Conservation (phyloP, 2,113 vertebrate species). For the Pseudopipra pipra region DNA sequence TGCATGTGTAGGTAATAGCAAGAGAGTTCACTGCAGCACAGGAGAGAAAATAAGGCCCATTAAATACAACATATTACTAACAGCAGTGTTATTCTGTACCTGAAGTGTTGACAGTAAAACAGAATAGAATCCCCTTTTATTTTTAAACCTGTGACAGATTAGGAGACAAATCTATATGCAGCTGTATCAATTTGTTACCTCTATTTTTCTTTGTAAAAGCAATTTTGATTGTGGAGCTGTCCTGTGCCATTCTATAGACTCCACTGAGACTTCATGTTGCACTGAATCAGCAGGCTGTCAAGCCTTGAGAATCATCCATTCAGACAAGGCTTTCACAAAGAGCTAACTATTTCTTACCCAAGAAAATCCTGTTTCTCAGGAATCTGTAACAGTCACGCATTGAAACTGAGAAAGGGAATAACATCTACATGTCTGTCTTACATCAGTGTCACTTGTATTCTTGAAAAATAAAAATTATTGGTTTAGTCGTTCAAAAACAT, state of each 20-base stretch:
- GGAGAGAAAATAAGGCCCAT: neutral
- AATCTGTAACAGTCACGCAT: neutral
- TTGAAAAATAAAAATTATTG: neutral
- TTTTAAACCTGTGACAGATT: conserved; percentile 26
- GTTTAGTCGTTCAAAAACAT: neutral
- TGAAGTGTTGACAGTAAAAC: neutral
- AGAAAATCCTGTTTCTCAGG: neutral
- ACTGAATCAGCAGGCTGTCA: conserved; percentile 52
- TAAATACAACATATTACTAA: neutral
- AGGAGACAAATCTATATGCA: conserved; percentile 16
- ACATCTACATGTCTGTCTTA: neutral
- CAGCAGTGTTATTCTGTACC: neutral
- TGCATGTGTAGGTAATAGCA: neutral
- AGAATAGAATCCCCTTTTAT: neutral
- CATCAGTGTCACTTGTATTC: neutral
- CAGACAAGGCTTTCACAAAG: conserved; percentile 29
- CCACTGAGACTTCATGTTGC: conserved; percentile 14
- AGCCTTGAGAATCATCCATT: neutral
- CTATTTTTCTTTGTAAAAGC: conserved; percentile 19
- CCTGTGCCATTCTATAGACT: neutral
- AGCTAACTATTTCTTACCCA: neutral
- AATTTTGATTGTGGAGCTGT: conserved; percentile 29
- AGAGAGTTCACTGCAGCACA: neutral
- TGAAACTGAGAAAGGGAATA: neutral
- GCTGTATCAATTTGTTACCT: conserved; percentile 6